A percentile compares a stretch with the other conserved stretches of the same genome.
phyloP scores from a whole-genome alignment of 92 coral and sea anemone species.

The Epizoanthus illoricatus region DNA sequence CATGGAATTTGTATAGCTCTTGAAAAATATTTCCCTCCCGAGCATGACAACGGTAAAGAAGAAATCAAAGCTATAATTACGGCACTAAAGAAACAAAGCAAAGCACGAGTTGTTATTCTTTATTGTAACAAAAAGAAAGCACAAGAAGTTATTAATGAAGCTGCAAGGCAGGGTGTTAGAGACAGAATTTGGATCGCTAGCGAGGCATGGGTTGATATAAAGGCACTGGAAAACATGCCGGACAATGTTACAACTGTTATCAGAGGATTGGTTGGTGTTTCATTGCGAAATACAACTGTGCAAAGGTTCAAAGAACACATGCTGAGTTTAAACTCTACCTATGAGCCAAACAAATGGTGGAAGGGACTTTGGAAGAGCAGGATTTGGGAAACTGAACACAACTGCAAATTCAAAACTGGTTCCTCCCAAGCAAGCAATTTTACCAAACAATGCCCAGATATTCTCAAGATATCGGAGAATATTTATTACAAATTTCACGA shows the following conservation, averaged over 20 bases:
- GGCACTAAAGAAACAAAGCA: slow-evolving; percentile 46
- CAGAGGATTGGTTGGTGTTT: slow-evolving; percentile 77
- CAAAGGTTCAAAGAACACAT: slow-evolving; percentile 53
- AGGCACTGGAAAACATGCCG: slow-evolving; percentile 33
- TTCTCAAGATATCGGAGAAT: slow-evolving; percentile 45
- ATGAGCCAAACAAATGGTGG: slow-evolving; percentile 75
- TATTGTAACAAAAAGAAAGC: slow-evolving; percentile 54
- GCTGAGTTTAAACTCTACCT: slow-evolving; percentile 50
- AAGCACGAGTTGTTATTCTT: slow-evolving; percentile 61
- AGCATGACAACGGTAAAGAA: slow-evolving; percentile 2
- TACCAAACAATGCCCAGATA: slow-evolving; percentile 43
- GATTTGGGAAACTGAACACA: slow-evolving; percentile 45
- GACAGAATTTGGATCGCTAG: slow-evolving; percentile 85
- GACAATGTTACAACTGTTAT: slow-evolving; percentile 41
- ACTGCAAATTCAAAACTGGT: slow-evolving; percentile 50
- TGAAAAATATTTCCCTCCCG: slow-evolving; percentile 60
- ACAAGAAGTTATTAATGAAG: slow-evolving; percentile 48
- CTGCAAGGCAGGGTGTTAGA: slow-evolving; percentile 43
- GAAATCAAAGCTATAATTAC: slow-evolving; percentile 53
- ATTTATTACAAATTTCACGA: slow-evolving; percentile 51
- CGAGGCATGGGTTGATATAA: slow-evolving; percentile 72
- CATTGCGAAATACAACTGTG: slow-evolving; percentile 55
- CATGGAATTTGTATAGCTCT: slow-evolving; percentile 71
- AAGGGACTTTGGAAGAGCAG: slow-evolving; percentile 56
- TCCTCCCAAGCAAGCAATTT: slow-evolving; percentile 11